phyloP scores from a whole-genome alignment of 30 jellyfish, hydroid and myxozoan genomes.

The Aurelia aurita complex sp. Pacific region DNA sequence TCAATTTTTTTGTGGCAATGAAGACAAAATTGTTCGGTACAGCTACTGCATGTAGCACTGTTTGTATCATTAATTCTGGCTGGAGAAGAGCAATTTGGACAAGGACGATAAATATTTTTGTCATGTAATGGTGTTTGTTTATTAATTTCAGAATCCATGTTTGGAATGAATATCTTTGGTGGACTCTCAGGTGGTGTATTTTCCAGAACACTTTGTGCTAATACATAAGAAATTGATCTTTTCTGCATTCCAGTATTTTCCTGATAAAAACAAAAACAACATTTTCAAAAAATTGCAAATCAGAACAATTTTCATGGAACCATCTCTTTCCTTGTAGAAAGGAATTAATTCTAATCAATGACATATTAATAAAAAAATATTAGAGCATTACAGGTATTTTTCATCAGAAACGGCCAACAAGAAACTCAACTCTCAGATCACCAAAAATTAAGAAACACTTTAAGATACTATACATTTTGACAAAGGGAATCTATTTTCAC shows the following conservation, averaged over 20 bases:
- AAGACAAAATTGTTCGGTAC: slow-evolving; percentile 41
- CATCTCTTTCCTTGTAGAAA: no score
- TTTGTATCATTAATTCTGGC: slow-evolving; percentile 31
- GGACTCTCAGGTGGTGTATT: slow-evolving; percentile 54
- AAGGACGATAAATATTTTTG: slow-evolving; percentile 13
- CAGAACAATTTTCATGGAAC: neutral
- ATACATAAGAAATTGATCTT: slow-evolving; percentile 6
- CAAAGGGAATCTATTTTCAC: no score
- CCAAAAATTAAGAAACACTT: no score
- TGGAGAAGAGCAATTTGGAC: slow-evolving; percentile 62
- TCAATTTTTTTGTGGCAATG: slow-evolving; percentile 33
- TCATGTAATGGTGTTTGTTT: neutral
- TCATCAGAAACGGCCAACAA: no score
- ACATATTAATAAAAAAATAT: no score
- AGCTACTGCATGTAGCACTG: slow-evolving; percentile 16
- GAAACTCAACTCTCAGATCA: no score
- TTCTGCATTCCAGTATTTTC: slow-evolving; percentile 61
- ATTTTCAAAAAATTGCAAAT: neutral
- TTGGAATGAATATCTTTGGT: slow-evolving; percentile 33
- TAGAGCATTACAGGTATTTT: no score
- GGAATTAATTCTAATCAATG: no score
- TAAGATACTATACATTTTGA: no score
- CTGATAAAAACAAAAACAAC: slow-evolving; percentile 12
- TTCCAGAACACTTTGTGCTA: slow-evolving; percentile 44
- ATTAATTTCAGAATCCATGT: neutral